phyloP scores from a whole-genome alignment of 2,888 invertebrate species.

The Apantesis nais region DNA sequence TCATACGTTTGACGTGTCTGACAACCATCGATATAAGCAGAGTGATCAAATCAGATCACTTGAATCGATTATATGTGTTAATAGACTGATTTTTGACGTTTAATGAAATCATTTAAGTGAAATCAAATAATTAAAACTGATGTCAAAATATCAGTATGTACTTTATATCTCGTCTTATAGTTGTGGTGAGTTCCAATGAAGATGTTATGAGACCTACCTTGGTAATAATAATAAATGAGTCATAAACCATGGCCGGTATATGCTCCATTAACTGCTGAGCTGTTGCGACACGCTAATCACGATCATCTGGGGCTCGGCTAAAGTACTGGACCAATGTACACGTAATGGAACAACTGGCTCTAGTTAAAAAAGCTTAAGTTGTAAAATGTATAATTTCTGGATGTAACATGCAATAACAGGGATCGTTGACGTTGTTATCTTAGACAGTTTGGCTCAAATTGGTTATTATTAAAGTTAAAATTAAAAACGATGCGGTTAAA shows the following conservation, averaged over 20 bases:
- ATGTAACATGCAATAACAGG: too few species aligned
- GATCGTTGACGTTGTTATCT: too few species aligned
- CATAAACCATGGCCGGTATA: constrained; percentile 40
- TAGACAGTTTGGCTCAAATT: too few species aligned
- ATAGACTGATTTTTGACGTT: too few species aligned
- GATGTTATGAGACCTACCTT: constrained; percentile 19
- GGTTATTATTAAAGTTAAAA: too few species aligned
- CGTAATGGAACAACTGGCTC: constrained; percentile 13
- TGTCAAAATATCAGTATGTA: neutral
- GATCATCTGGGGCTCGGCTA: constrained; percentile 60
- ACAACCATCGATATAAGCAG: too few species aligned
- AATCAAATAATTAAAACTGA: neutral
- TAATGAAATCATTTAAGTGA: too few species aligned
- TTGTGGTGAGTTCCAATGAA: neutral
- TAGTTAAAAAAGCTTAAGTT: neutral
- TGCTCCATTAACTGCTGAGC: constrained; percentile 71
- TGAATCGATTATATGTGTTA: too few species aligned
- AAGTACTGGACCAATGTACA: constrained; percentile 35
- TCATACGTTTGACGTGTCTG: too few species aligned
- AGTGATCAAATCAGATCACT: too few species aligned
- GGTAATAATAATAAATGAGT: constrained; percentile 31
- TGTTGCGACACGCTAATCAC: constrained; percentile 69
- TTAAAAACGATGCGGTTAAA: too few species aligned
- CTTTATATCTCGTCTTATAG: neutral
- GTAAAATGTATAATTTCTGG: too few species aligned